These are phyloP conservation scores for Caenorhabditis doughertyi DNA, from an alignment of 2,888 invertebrate genomes.

Conservation along the genomic window DNA sequence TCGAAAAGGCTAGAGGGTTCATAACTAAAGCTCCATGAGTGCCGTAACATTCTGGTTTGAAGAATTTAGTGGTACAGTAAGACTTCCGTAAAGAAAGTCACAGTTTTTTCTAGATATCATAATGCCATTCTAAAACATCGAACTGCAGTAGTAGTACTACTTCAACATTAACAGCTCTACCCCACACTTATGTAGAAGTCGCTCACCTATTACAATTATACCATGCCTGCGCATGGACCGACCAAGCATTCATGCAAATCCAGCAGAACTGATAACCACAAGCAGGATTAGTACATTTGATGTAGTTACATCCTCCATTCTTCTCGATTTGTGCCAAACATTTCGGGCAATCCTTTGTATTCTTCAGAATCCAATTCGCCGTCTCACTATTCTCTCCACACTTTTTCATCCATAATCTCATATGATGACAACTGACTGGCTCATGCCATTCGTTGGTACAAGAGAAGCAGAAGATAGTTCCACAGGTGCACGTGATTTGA, in stretches of 20 bases:
- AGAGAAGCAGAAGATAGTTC: constrained; percentile 90
- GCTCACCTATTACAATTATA: constrained; percentile 91
- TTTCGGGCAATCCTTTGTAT: constrained; percentile 98
- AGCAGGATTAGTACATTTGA: constrained; percentile 98
- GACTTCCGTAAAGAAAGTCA: too few relatives aligned
- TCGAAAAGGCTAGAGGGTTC: too few relatives aligned
- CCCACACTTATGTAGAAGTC: too few relatives aligned
- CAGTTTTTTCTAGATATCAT: too few relatives aligned
- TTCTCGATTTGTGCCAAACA: constrained; percentile 89
- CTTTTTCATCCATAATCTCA: constrained; percentile 97
- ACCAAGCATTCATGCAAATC: constrained; percentile 99
- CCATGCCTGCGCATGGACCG: constrained; percentile 93
- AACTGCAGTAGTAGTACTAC: too few relatives aligned
- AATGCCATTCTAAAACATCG: too few relatives aligned
- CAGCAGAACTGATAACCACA: constrained; percentile 99
- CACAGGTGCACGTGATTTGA: constrained; percentile 92
- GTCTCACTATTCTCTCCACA: constrained; percentile 99
- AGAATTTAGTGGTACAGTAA: too few relatives aligned
- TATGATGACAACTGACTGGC: constrained; percentile 94
- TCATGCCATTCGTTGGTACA: constrained; percentile 92
- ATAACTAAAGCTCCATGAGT: too few relatives aligned
- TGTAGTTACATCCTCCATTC: constrained; percentile 99
- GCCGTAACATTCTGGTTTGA: too few relatives aligned
- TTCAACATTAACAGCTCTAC: too few relatives aligned
- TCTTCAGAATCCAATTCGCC: constrained; percentile 98